Evolutionary conservation across 1,140 invertebrate species (phyloP), one percentile per base, ranked within the genome.

Genomic region (Papilio xuthus): DNA sequence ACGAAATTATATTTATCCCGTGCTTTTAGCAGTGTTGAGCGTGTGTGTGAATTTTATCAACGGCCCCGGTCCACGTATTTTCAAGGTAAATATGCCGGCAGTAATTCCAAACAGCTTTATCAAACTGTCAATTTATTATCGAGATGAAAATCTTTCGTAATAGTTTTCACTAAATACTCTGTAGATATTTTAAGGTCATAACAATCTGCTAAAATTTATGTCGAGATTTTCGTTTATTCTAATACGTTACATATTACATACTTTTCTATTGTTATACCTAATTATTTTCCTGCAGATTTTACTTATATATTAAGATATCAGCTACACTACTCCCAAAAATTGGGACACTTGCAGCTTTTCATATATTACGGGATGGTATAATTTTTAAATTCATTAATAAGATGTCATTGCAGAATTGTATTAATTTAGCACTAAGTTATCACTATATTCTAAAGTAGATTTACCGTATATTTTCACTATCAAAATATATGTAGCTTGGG

Each of bases 31-130:
- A 72, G 79, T 80, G 79, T 77, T 80, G 75, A 72, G 44, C 50
- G 70, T 77, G 69, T 76, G 47, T 63, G 79, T 80, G 79, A 80
- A 76, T 70, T 44, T 47, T 47, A 13, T 10, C 23, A 70, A 75
- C 77, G 75, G 12, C 53, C 18, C 10, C 20, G n/a, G 26, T 77
- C 78, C 53, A 74, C 80, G 78, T 78, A 70, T 79, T 81, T 32
- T 69, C 78, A 83, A 83, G 82, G 82, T 83, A 83, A 83, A 81
- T 83, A 83, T 78, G n/a, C 76, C 78, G 69, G 74, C 70, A 60
- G 50, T 77, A 41, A 56, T 73, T 10, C n/a, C 67, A 37, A 20
- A 75, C 26, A 67, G 26, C 13, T 23, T 73, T 79, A 75, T 69
- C 71, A 76, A 72, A 77, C 32, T 67, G 60, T 32, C 60, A 12